Evolutionary conservation across 2,888 invertebrate species (phyloP), one percentile per base, ranked within the genome.

Genomic region (Sepiola atlantica): DNA sequence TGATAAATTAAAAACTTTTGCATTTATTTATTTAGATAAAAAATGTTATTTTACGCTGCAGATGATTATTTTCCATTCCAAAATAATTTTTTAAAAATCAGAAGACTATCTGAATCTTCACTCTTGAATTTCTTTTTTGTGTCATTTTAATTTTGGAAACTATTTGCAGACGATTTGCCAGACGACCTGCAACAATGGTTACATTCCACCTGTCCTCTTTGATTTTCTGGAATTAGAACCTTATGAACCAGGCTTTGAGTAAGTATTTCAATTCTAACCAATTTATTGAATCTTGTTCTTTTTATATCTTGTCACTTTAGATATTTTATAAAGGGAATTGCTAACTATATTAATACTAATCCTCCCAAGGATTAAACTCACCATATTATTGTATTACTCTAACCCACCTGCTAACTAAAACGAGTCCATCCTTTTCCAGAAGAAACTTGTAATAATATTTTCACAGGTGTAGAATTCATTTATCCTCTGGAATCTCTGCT

Each of bases 211-310:
- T 94, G 95, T 95, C 32, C 95, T 97, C 54, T 95, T 96, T 91
- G 95, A 96, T 93, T 97, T 97, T 94, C 95, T 97, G n/a, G 96
- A 96, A 35, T 94, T 96, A 57, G 94, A 95, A 55, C 92, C 95
- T 54, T 95, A 95, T 94, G 95, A 95, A 93, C 95, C 95, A 45
- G 96, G 96, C 93, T 95, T 95, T 95, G 96, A 96, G 96, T 96
- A 94, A 95, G 96, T 96, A 55, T 77, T 77, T 32, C n/a, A 4
- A n/a, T 77, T 77, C 77, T 77, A 77, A 77, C 77, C 10, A 77
- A 28, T 12, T 77, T 57, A 20, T 10, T 28, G 12, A 0, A 77
- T 77, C 24, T 77, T 24, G 28, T 77, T 45, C 1, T 77, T 28
- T 77, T n/a, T 14, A 77, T 28, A 77, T 28, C 77, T 21, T 57